Base-by-base conservation (phyloP, 2,113 vertebrate genomes). In the Serilophus lunatus region DNA sequence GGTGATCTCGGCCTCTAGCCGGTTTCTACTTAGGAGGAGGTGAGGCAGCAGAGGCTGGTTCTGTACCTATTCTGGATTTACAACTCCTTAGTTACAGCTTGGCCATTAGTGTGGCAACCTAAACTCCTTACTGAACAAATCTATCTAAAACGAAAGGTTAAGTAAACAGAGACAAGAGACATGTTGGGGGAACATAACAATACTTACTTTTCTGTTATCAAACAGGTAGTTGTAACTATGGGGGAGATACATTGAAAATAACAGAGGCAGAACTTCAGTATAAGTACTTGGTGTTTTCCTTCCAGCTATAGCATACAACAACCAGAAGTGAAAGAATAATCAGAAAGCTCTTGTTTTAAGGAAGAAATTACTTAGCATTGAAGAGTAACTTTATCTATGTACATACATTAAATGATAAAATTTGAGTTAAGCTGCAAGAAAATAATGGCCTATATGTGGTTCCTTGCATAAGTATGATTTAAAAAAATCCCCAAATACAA, bases 391-490 rank as follows among this genome's bases (percentile, higher is more conserved):
- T 71, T 29, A 66, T 63, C 17, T 20, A 70, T 5, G 8, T n/a
- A 51, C 7, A 17, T 18, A 45, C 20, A 40, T 63, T n/a, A n/a
- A n/a, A n/a, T n/a, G n/a, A n/a, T n/a, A n/a, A 36, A 66, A 63
- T 54, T 44, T 9, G 19, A 12, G 23, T 36, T 38, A 53, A 77
- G 20, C 53, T 77, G 35, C 38, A 45, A 72, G 38, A 38, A 82
- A 64, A 29, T 7, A 20, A 0, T 40, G 10, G n/a, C 54, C 53
- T 66, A 1, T 0, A 4, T 20, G 10, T 31, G 38, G 33, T 5
- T 57, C 36, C 65, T 70, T 65, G 11, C 8, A 53, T 1, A 7
- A 11, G 42, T 31, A 28, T 33, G 26, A 13, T 38, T 25, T 25
- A 49, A 63, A 45, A 25, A 35, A 40, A 7, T 18, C 28, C 51